Evolutionary conservation across 2,797 vertebrate species (phyloP).

Genomic region (Pangasius djambal): DNA sequence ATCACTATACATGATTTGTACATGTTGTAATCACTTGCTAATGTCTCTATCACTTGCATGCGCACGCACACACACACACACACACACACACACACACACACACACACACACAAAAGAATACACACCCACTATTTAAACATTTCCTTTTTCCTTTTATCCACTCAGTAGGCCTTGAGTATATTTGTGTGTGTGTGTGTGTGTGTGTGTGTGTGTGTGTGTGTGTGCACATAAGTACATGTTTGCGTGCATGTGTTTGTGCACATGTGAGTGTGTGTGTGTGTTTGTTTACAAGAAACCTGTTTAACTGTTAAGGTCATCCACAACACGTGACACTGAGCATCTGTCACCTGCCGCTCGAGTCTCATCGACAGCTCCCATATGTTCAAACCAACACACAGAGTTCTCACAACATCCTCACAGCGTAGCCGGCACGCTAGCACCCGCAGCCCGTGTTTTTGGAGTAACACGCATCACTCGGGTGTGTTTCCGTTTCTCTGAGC

Average conservation of each 20-base stretch:
- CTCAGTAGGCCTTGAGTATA: background rate
- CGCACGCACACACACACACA: background rate
- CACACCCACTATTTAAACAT: constrained; percentile 5
- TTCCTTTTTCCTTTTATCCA: background rate
- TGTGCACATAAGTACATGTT: background rate
- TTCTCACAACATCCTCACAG: background rate
- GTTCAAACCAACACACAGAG: background rate
- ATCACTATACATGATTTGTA: background rate
- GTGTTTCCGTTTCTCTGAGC: no score
- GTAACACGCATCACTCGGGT: background rate
- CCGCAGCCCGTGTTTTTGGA: background rate
- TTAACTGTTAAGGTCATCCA: constrained; percentile 21
- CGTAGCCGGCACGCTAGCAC: background rate
- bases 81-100: background rate
- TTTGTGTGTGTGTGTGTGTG: background rate
- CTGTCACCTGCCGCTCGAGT: constrained; percentile 18
- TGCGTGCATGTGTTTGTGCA: background rate
- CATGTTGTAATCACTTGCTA: background rate
- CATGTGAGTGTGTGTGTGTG: background rate
- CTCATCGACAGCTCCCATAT: constrained; percentile 45
- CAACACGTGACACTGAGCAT: constrained; percentile 18
- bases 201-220: background rate
- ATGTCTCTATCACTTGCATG: background rate
- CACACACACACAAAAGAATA: background rate
- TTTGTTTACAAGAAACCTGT: background rate